phyloP scores from a whole-genome alignment of 2,888 invertebrate species.

The Cantharis rustica region DNA sequence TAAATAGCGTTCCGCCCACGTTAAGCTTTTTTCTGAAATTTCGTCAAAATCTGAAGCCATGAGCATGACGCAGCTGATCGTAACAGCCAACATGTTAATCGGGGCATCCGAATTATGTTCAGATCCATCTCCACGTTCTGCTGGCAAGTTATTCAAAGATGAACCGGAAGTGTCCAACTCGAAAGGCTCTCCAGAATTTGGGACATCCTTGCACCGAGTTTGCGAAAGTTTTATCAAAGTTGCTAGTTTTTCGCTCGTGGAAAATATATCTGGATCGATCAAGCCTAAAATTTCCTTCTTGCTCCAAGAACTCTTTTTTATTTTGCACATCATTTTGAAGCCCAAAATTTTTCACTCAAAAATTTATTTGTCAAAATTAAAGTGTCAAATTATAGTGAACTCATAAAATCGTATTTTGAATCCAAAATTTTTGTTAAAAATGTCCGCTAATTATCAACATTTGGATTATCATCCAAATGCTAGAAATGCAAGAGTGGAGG shows the following conservation, averaged over 20 bases:
- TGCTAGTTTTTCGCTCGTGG: neutral
- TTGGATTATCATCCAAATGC: neutral
- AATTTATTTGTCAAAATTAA: neutral
- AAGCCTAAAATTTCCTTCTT: neutral
- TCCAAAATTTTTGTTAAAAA: neutral
- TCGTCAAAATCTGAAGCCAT: slow-evolving; percentile 34
- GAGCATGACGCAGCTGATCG: slow-evolving; percentile 39
- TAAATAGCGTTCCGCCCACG: slow-evolving; percentile 35
- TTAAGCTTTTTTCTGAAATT: slow-evolving; percentile 32
- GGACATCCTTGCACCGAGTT: neutral
- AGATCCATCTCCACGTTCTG: neutral
- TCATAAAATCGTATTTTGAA: neutral
- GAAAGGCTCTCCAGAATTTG: neutral
- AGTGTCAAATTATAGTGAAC: neutral
- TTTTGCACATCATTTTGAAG: neutral
- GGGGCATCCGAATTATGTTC: neutral
- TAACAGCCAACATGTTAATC: slow-evolving; percentile 36
- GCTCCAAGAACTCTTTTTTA: neutral
- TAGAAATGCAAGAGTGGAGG: neutral
- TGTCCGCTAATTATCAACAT: neutral
- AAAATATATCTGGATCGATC: neutral
- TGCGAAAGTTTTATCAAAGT: neutral
- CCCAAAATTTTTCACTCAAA: neutral
- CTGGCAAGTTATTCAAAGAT: neutral
- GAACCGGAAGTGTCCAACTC: neutral